Base-by-base conservation (phyloP, 2,113 vertebrate genomes). In the Rhinopithecus roxellana region DNA sequence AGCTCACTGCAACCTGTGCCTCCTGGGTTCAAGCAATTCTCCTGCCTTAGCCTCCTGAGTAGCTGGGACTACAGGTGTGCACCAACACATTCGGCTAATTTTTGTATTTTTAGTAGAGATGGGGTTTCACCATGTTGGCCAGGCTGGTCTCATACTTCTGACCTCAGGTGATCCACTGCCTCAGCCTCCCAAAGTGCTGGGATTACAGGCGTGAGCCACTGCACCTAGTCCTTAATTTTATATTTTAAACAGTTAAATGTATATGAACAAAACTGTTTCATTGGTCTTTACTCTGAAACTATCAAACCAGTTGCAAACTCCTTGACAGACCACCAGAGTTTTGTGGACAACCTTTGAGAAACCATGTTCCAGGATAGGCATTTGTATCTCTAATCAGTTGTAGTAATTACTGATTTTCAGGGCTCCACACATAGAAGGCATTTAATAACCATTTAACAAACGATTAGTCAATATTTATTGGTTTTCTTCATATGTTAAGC, bases 241-340 rank as follows among this genome's bases (percentile, higher is more conserved):
- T 5, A 90, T 81, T 93, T 96, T 72, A 82, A 94, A 87, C 55
- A 89, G 38, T 64, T 78, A 88, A 30, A 9, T 69, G 5, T 89
- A 69, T 77, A 18, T 87, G 38, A 93, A 81, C 40, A 97, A 87
- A 93, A 79, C 22, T 48, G 2, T 77, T 82, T 55, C 32, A 88
- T 87, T 20, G 61, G 17, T 82, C 95, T 97, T 93, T 91, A 32
- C 32, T 87, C 80, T 86, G 48, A 93, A 93, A 82, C 61, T 40
- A 93, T 86, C 61, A 92, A 79, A 74, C 16, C 50, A 74, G 27
- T 59, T 86, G 35, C 69, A 59, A 78, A 59, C n/a, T 59, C 61
- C 50, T 45, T 86, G 9, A 55, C 35, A 93, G 38, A 85, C 9
- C 79, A 67, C 27, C 67, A 61, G 87, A 79, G 13, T 83, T 90